Evolutionary conservation across 2,797 vertebrate genomes (phyloP).

Genomic region (Onychomys leucogaster): DNA sequence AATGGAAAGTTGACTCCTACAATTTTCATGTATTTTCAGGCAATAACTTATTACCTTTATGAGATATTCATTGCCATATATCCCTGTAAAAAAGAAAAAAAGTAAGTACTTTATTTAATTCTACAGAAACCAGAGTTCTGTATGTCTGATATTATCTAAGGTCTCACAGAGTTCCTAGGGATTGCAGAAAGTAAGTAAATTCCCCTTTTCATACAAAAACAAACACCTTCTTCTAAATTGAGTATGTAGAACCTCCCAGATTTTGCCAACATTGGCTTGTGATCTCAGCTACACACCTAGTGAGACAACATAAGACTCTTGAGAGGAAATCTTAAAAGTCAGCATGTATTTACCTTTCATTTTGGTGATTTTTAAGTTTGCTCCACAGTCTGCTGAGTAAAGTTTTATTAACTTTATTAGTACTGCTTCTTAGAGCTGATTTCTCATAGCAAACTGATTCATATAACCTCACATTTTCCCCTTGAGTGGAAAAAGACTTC

Average conservation of each 20-base stretch:
- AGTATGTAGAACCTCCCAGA: constrained; percentile 38
- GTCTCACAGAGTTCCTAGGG: constrained; percentile 7
- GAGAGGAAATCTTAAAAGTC: constrained; percentile 64
- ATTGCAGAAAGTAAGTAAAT: constrained; percentile 31
- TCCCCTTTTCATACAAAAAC: constrained; percentile 43
- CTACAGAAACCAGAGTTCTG: background rate
- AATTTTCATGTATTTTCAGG: constrained; percentile 4
- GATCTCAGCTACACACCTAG: constrained; percentile 54
- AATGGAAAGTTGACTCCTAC: background rate
- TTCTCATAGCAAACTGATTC: constrained; percentile 38
- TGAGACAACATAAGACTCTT: constrained; percentile 47
- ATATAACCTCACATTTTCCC: constrained; percentile 35
- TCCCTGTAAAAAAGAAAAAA: background rate
- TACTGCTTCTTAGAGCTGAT: background rate
- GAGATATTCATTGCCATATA: background rate
- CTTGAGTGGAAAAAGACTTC: constrained; percentile 30
- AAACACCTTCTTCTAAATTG: constrained; percentile 47
- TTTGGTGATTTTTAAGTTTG: constrained; percentile 64
- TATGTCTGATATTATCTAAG: constrained; percentile 5
- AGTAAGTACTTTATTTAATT: background rate
- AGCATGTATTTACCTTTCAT: constrained; percentile 60
- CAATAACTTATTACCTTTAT: background rate
- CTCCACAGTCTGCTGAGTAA: constrained; percentile 4
- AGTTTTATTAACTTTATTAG: constrained; percentile 55
- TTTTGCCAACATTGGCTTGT: constrained; percentile 57